Conservation (phyloP, 2,888 invertebrate species). For the Microchrysa polita region DNA sequence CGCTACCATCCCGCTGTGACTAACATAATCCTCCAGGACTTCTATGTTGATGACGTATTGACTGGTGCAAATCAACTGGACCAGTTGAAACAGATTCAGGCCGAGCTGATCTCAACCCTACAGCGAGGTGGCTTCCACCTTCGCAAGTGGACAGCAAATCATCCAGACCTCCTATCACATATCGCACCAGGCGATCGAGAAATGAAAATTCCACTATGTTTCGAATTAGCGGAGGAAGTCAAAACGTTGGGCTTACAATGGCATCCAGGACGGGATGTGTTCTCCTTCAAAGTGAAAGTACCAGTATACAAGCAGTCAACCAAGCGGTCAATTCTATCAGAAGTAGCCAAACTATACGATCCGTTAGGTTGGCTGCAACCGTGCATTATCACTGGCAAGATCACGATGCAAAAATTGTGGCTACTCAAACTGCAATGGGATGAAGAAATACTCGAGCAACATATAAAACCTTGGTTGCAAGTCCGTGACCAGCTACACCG, state of each 20-base stretch:
- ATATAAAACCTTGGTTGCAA: background rate
- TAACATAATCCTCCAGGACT: slow-evolving; percentile 47
- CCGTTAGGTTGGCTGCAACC: too few species aligned
- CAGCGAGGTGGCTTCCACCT: too few species aligned
- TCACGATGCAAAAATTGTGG: too few species aligned
- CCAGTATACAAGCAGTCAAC: too few species aligned
- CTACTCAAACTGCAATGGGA: slow-evolving; percentile 9
- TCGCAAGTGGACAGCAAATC: slow-evolving; percentile 20
- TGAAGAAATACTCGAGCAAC: background rate
- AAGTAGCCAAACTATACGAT: too few species aligned
- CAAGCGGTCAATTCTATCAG: too few species aligned
- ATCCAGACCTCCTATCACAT: too few species aligned
- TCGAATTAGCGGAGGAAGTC: background rate
- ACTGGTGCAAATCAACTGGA: background rate
- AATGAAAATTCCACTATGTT: slow-evolving; percentile 15
- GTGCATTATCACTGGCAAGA: too few species aligned
- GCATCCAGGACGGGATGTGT: slow-evolving; percentile 12
- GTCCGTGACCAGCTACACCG: background rate
- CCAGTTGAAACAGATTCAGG: background rate
- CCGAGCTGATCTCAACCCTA: too few species aligned
- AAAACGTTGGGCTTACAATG: slow-evolving; percentile 30
- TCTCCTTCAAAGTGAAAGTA: too few species aligned
- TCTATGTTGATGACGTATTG: slow-evolving; percentile 53
- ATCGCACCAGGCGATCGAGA: background rate
- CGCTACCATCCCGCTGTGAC: slow-evolving; percentile 51